Percentiles rank a stretch among this genome's conserved stretches.
Evolutionary conservation across 2,113 vertebrate genomes (phyloP).

Genomic region (Agapornis roseicollis): DNA sequence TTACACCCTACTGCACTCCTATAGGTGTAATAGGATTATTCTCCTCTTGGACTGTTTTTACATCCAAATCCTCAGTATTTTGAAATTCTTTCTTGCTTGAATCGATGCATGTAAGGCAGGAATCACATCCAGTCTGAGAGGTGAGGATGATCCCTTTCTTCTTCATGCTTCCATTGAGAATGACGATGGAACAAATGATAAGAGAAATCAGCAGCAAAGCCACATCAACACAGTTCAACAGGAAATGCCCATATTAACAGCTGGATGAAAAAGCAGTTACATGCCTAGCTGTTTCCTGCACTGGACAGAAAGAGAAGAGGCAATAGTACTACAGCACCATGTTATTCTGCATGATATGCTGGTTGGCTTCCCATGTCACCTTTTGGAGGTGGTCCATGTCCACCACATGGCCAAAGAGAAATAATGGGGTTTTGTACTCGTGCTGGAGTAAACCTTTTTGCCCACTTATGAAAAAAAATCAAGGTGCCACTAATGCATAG

Average conservation of each 20-base stretch:
- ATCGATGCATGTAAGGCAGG: not conserved
- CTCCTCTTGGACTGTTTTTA: not conserved
- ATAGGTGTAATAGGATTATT: not conserved
- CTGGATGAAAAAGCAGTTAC: not conserved
- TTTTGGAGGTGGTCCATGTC: not conserved
- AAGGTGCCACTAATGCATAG: not conserved
- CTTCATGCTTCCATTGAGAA: not conserved
- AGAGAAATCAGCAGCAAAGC: not conserved
- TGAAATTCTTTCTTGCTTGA: not conserved
- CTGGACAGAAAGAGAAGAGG: not conserved
- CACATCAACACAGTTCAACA: not conserved
- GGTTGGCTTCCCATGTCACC: not conserved
- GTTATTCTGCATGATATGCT: not conserved
- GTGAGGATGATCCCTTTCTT: not conserved
- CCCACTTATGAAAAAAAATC: not conserved
- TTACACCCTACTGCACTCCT: not conserved
- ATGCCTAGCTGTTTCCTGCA: not conserved
- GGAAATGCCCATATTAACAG: not conserved
- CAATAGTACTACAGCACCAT: rapidly evolving
- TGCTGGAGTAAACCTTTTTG: not conserved
- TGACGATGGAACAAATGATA: not conserved
- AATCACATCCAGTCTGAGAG: not conserved
- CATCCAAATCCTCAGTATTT: not conserved
- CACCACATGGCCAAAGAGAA: not conserved
- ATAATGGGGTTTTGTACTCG: not conserved